These are phyloP conservation scores for Acyrthosiphon pisum DNA, from an alignment of 1,140 invertebrate genomes.

Conservation along the genomic window DNA sequence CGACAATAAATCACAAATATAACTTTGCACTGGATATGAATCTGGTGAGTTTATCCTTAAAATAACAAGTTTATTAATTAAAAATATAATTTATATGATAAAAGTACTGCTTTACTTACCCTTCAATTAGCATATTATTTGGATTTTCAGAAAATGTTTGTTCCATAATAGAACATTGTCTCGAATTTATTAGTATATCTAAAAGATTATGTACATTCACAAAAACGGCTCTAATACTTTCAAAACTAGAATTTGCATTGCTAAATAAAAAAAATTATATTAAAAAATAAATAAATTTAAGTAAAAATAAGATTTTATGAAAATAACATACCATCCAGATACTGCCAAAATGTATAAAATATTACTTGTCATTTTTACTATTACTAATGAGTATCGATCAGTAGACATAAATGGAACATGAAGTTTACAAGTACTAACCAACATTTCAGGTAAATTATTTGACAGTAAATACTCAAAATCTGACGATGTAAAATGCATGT, in stretches of 20 bases:
- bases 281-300: neutral
- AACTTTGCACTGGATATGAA: conserved; percentile 47
- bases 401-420: conserved; percentile 55
- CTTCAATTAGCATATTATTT: conserved; percentile 15
- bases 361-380: conserved; percentile 53
- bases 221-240: conserved; percentile 49
- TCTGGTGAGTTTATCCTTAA: conserved; percentile 24
- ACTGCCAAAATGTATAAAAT: conserved; percentile 46
- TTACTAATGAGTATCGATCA: conserved; percentile 47
- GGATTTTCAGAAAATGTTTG: conserved; percentile 29
- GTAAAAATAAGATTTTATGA: neutral
- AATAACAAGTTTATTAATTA: neutral
- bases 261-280: conserved; percentile 1
- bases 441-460: conserved; percentile 54
- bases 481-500: conserved; percentile 52
- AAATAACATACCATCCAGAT: conserved; percentile 46
- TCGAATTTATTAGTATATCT: conserved; percentile 28
- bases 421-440: conserved; percentile 28
- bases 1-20: conserved; percentile 55
- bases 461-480: conserved; percentile 55
- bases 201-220: conserved; percentile 46
- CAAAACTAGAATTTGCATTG: conserved; percentile 33
- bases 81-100: neutral
- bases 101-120: neutral
- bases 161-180: conserved; percentile 46